Base-by-base conservation (phyloP, 1,140 invertebrate genomes). In the Drosophila suzukii region DNA sequence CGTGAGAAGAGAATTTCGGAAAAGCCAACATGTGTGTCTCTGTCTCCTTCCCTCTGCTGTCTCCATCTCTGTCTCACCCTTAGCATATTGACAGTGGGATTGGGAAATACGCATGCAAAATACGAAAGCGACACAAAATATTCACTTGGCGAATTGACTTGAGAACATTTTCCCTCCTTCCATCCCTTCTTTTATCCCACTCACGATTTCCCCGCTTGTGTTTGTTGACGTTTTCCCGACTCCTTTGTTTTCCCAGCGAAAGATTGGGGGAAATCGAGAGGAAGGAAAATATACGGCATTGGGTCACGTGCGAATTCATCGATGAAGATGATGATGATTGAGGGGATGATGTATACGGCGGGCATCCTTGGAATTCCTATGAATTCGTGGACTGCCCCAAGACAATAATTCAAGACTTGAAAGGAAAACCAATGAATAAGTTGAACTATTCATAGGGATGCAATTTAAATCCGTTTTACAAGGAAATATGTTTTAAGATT, bases 131-230 rank as follows among this genome's bases (percentile, higher is more conserved):
- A 62, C 61, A 78, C 66, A 68, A 75, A 73, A 80, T 80, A 79
- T 80, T 80, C 76, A 68, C 71, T 75, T 70, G 77, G 53, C 70
- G 75, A 78, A 73, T 78, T 47, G 75, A 78, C 75, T 66, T 32
- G 39, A 47, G 32, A 59, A 46, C 43, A 24, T 46, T 46, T 20
- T 46, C 34, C 32, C 17, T 36, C 32, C 41, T 11, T n/a, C n/a
- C 7, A 36, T 7, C 39, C n/a, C 7, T 30, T 55, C 60, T 53
- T 34, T 36, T 13, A 43, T 72, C 63, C 38, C 47, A 34, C 60
- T 41, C 60, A 58, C 30, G 50, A 70, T 68, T 43, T 59, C 39
- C 39, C 34, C 32, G 55, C 50, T 68, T 30, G 46, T 61, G 55
- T 77, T 76, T 78, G 62, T 63, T 78, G 75, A 75, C 75, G 55